Evolutionary conservation across 1,140 invertebrate species (phyloP), one percentile per base, ranked within the genome.

Genomic region (Apis florea): DNA sequence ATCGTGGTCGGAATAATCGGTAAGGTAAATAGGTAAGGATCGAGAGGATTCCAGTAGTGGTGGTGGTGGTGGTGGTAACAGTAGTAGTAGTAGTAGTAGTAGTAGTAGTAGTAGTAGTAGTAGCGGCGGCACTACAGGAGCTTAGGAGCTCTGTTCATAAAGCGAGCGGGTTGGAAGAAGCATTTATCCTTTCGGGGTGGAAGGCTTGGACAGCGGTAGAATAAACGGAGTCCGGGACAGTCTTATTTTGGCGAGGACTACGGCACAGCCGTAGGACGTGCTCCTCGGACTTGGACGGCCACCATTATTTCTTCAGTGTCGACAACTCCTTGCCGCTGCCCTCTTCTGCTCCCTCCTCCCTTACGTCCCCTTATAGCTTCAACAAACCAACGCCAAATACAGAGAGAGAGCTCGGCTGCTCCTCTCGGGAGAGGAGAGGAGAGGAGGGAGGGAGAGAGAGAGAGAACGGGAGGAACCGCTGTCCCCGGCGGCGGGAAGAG

Each of bases 261-360:
- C 83, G 85, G 77, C 86, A 68, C 82, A 74, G 56, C 59, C 73
- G 64, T 40, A 40, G 84, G 76, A 86, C 85, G 76, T 82, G 81
- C 73, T 79, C 77, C 87, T 76, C 79, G 64, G 54, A 66, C 64
- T 83, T 68, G 76, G 81, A 87, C 85, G 76, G 87, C 75, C 79
- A 84, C 88, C 88, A 89, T 89, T 89, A 89, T 89, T 89, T 88
- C 88, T 89, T 89, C 88, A 86, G 87, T 85, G 88, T 86, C 88
- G 88, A 89, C 87, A 86, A 88, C 82, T 88, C 82, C 85, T 88
- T 88, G 83, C 85, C 86, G 86, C 77, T 83, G 85, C 81, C 84
- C 85, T 40, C 31, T 87, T 87, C 85, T 87, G 85, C n/a, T 86
- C 85, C 83, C 56, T 81, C 83, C 81, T 82, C 85, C 82, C 31